Evolutionary conservation across 1,140 invertebrate genomes (phyloP).

Genomic region (Drosophila parabipectinata): DNA sequence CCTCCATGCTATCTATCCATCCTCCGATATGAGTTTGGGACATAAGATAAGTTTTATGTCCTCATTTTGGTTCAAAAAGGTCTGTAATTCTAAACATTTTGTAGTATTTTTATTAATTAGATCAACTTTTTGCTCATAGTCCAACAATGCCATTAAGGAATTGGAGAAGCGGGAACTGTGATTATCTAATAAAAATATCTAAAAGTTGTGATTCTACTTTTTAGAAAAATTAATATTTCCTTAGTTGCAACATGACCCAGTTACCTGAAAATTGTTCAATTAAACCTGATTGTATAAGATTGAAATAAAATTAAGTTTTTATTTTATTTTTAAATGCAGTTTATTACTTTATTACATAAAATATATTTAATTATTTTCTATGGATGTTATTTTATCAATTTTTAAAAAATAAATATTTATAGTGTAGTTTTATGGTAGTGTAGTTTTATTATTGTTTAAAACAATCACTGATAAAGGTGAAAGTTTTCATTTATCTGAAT

Average conservation of each 20-base stretch:
- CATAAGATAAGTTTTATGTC: conserved; percentile 90
- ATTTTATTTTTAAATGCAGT: neutral
- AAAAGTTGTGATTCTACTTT: neutral
- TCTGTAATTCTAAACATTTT: conserved; percentile 80
- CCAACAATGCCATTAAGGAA: conserved; percentile 16
- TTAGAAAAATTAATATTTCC: neutral
- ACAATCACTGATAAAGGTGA: neutral
- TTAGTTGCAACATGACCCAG: too few relatives aligned
- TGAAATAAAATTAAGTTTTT: too few relatives aligned
- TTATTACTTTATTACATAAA: neutral
- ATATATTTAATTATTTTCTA: neutral
- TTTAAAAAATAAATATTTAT: neutral
- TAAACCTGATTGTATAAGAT: neutral
- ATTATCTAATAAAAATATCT: neutral
- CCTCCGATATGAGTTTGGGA: conserved; percentile 89
- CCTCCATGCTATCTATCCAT: conserved; percentile 93
- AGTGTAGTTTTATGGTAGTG: neutral
- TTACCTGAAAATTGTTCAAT: neutral
- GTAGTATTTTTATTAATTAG: neutral
- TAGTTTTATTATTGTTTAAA: too few relatives aligned
- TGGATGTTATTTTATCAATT: neutral
- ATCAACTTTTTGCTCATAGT: conserved; percentile 24
- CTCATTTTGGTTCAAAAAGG: conserved; percentile 94
- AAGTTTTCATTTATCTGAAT: neutral
- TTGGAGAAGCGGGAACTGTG: conserved; percentile 43